phyloP scores from a whole-genome alignment of 2,797 vertebrate genomes.

The Adelosebastes latens region DNA sequence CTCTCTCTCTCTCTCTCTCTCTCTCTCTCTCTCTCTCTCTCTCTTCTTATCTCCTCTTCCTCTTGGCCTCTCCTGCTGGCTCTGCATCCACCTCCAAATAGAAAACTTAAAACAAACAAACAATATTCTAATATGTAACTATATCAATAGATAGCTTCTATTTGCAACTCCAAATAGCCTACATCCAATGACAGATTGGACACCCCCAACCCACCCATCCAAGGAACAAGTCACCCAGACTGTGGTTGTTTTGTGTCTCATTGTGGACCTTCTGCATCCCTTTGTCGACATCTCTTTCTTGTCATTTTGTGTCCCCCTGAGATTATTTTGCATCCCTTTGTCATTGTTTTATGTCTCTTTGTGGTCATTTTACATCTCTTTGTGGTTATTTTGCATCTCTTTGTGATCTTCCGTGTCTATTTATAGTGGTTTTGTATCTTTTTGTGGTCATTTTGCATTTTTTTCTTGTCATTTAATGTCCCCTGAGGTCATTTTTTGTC shows the following conservation, averaged over 20 bases:
- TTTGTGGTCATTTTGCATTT: background rate
- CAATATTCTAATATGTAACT: background rate
- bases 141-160: background rate
- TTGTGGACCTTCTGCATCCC: background rate
- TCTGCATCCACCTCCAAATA: background rate
- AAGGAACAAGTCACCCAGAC: background rate
- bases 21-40: background rate
- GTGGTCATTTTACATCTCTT: background rate
- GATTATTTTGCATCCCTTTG: background rate
- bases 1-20: background rate
- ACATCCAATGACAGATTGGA: background rate
- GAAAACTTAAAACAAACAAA: background rate
- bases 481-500: background rate
- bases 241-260: background rate
- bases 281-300: background rate
- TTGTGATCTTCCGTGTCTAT: background rate
- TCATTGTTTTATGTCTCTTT: background rate
- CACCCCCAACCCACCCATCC: too few relatives aligned
- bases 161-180: background rate
- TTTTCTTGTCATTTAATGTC: background rate
- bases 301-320: background rate
- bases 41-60: background rate
- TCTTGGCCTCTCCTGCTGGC: conserved; percentile 3
- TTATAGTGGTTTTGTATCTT: background rate
- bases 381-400: too few relatives aligned